phyloP scores from a whole-genome alignment of 92 coral and sea anemone species.

The Porites rus region DNA sequence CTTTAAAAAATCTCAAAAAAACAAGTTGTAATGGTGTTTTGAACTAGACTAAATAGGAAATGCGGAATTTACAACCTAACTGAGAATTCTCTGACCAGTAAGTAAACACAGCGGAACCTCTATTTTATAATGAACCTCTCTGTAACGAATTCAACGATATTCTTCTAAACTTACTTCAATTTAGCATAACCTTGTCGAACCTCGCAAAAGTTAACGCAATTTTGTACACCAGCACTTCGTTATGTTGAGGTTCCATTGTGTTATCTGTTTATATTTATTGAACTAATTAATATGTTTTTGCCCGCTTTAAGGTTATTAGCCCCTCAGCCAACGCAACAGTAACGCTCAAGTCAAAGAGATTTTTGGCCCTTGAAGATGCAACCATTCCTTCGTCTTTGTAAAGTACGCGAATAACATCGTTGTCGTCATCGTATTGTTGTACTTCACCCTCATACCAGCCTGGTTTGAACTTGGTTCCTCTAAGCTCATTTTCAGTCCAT shows the following conservation, averaged over 20 bases:
- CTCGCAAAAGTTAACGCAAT: too few species aligned
- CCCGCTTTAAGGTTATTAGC: slow-evolving; percentile 9
- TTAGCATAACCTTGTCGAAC: too few species aligned
- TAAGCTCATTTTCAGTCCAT: slow-evolving; percentile 27
- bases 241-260: neutral
- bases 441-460: slow-evolving; percentile 48
- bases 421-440: slow-evolving; percentile 35
- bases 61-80: too few species aligned
- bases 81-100: too few species aligned
- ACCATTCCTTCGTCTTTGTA: slow-evolving; percentile 16
- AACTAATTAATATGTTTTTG: neutral
- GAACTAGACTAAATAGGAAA: too few species aligned
- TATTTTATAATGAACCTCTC: too few species aligned
- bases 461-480: slow-evolving; percentile 27
- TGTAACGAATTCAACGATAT: too few species aligned
- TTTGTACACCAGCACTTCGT: too few species aligned
- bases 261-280: neutral
- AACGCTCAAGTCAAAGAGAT: slow-evolving; percentile 27
- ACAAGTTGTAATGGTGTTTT: too few species aligned
- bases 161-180: too few species aligned
- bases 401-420: neutral
- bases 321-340: slow-evolving; percentile 13
- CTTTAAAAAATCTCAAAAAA: too few species aligned
- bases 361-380: slow-evolving; percentile 12
- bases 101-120: too few species aligned